Conservation (phyloP, 2,888 invertebrate species). For the Ormyrus nitidulus region DNA sequence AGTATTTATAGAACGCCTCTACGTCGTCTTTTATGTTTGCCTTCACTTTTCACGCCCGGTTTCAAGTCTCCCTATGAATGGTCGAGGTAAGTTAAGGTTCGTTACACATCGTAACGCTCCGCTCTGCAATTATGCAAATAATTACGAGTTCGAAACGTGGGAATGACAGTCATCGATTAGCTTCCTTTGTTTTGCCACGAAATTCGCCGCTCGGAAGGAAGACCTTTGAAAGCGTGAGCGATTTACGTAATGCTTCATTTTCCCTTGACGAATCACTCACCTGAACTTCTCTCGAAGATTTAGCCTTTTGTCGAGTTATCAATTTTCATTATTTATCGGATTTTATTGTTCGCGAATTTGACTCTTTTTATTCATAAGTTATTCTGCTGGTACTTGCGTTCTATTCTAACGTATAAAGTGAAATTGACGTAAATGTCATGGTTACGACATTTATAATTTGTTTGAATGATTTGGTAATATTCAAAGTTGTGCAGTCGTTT, state of each 20-base stretch:
- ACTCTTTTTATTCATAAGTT: no score
- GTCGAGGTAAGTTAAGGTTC: slow-evolving; percentile 6
- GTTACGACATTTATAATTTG: no score
- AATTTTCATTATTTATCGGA: no score
- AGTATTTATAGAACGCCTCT: neutral
- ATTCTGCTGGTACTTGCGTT: no score
- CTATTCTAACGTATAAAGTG: no score
- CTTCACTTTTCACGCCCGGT: slow-evolving; percentile 35
- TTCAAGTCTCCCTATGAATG: slow-evolving; percentile 12
- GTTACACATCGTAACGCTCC: slow-evolving; percentile 25
- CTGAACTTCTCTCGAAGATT: no score
- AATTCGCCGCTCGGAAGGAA: slow-evolving; percentile 6
- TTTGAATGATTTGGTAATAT: no score
- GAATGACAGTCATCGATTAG: slow-evolving; percentile 47
- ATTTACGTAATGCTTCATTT: neutral
- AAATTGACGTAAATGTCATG: no score
- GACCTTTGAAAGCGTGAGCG: neutral
- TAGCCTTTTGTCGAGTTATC: no score
- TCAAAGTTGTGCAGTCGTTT: no score
- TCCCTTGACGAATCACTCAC: no score
- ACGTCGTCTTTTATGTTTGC: neutral
- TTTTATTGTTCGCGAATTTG: no score
- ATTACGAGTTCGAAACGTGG: neutral
- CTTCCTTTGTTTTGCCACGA: slow-evolving; percentile 32
- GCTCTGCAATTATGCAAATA: slow-evolving; percentile 16